Conservation (phyloP, 2,797 vertebrate genomes). For the Labroides dimidiatus region DNA sequence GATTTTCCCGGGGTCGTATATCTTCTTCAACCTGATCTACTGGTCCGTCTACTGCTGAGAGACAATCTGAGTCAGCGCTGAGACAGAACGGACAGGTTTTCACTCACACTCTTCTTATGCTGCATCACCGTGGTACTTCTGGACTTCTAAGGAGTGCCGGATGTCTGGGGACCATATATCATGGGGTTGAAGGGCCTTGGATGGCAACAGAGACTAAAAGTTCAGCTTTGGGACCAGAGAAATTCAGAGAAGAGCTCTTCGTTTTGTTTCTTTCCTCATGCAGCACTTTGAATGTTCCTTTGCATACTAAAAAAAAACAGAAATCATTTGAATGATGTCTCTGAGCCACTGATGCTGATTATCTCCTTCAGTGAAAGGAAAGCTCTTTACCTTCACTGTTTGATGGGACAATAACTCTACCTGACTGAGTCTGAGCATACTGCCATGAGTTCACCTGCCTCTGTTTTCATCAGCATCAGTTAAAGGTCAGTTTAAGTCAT, state of each 20-base stretch:
- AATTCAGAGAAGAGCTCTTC: not conserved
- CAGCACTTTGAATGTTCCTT: conserved; percentile 67
- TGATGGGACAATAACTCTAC: no score
- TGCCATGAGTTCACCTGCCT: no score
- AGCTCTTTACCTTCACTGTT: conserved; percentile 1
- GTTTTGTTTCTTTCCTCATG: conserved; percentile 12
- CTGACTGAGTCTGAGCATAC: no score
- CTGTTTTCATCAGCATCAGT: no score
- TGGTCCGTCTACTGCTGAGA: conserved; percentile 95
- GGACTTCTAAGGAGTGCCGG: conserved; percentile 11
- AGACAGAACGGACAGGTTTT: not conserved
- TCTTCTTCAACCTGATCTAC: conserved; percentile 98
- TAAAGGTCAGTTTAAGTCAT: no score
- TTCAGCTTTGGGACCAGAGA: not conserved
- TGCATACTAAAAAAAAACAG: conserved; percentile 11
- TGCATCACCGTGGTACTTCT: conserved; percentile 10
- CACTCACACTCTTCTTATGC: conserved; percentile 5
- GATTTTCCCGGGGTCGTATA: conserved; percentile 96
- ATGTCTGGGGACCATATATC: conserved; percentile 2
- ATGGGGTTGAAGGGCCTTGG: conserved; percentile 9
- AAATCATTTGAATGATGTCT: conserved; percentile 24
- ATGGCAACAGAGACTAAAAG: not conserved
- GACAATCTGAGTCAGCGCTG: not conserved
- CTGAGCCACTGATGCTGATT: conserved; percentile 33
- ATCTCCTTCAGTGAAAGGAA: conserved; percentile 23